Percentiles rank a stretch among this genome's conserved stretches.
phyloP scores from a whole-genome alignment of 1,140 invertebrate species.

The Stegodyphus mimosarum region DNA sequence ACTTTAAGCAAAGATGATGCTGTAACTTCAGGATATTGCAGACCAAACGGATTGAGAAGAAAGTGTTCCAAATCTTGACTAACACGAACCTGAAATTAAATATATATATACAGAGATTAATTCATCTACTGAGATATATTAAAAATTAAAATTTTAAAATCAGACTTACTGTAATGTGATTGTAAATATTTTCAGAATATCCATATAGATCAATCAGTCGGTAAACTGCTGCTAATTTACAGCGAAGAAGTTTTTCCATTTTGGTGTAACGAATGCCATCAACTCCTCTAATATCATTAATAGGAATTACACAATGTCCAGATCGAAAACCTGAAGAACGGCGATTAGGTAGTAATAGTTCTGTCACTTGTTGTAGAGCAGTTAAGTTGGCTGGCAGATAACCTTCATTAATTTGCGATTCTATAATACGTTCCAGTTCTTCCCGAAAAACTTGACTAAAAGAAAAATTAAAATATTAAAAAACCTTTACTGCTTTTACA shows the following conservation, averaged over 20 bases:
- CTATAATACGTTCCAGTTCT: constrained; percentile 96
- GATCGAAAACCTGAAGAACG: constrained; percentile 50
- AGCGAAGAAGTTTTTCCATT: constrained; percentile 93
- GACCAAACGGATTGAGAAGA: constrained; percentile 94
- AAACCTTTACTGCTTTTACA: neutral
- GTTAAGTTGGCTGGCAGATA: constrained; percentile 79
- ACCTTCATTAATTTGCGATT: constrained; percentile 87
- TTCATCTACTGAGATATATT: neutral
- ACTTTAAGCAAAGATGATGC: constrained; percentile 97
- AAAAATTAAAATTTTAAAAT: neutral
- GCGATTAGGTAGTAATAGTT: constrained; percentile 62
- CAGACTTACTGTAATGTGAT: constrained; percentile 77
- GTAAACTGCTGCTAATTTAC: constrained; percentile 96
- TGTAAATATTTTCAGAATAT: constrained; percentile 89
- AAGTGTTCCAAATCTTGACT: constrained; percentile 97
- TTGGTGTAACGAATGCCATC: constrained; percentile 91
- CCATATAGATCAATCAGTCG: constrained; percentile 95
- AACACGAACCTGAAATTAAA: constrained; percentile 77
- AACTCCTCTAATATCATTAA: constrained; percentile 96
- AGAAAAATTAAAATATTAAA: constrained; percentile 8
- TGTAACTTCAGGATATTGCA: constrained; percentile 96
- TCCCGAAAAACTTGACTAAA: constrained; percentile 90
- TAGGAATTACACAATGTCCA: constrained; percentile 84
- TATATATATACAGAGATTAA: neutral
- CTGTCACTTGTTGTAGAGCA: constrained; percentile 81